Conservation (phyloP, 23 tunicate genomes). For the Oikopleura dioica region DNA sequence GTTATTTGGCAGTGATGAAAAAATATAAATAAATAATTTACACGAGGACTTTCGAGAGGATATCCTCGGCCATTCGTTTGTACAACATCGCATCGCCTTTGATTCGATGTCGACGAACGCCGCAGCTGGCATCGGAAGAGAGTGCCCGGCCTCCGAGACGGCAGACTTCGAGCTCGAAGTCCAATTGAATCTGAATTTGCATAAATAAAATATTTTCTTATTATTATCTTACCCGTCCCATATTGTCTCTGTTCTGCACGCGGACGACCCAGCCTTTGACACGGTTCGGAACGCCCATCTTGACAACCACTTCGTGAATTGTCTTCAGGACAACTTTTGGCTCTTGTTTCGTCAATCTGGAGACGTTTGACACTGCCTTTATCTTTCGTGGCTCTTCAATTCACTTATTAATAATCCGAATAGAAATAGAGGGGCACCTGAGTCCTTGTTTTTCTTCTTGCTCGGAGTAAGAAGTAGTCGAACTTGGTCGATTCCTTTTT, state of each 20-base stretch:
- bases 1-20: too few species aligned
- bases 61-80: conserved; percentile 50
- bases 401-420: too few species aligned
- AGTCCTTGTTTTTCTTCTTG: conserved; percentile 16
- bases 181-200: conserved; percentile 13
- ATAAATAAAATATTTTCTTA: neutral
- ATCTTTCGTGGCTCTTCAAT: neutral
- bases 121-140: conserved; percentile 19
- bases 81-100: conserved; percentile 91
- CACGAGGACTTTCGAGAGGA: conserved; percentile 15
- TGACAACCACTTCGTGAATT: neutral
- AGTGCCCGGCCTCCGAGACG: conserved; percentile 27
- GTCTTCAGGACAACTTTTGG: neutral
- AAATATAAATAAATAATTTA: too few species aligned
- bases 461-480: conserved; percentile 59
- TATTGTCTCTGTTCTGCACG: neutral
- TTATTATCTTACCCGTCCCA: neutral
- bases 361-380: neutral
- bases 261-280: neutral
- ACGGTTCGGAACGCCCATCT: conserved; percentile 1
- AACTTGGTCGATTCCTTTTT: conserved; percentile 66
- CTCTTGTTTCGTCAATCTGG: neutral
- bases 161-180: conserved; percentile 75
- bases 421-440: too few species aligned
- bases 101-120: conserved; percentile 71